Evolutionary conservation across 2,113 vertebrate genomes (phyloP).

Genomic region (Menura novaehollandiae): DNA sequence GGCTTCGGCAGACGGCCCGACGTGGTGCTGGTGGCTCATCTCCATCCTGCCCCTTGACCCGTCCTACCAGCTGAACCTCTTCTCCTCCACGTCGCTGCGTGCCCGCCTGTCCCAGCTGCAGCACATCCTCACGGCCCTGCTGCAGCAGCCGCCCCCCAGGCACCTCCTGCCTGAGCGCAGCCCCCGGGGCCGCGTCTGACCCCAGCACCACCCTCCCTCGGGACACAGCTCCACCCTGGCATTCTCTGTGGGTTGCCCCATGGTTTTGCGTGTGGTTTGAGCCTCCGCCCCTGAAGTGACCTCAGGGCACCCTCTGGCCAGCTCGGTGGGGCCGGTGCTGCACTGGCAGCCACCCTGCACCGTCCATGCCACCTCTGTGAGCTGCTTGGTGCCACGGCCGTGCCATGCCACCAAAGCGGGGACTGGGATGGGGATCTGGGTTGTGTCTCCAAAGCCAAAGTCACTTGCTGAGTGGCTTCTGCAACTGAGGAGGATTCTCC

Average conservation of each 20-base stretch:
- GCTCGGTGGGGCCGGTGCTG: background rate
- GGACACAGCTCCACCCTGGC: background rate
- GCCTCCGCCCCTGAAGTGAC: background rate
- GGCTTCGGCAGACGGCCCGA: constrained; percentile 76
- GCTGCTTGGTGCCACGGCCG: background rate
- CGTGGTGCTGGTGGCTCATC: constrained; percentile 84
- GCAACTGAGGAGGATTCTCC: background rate
- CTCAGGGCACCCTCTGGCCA: background rate
- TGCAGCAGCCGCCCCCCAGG: constrained; percentile 49
- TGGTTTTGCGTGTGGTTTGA: background rate
- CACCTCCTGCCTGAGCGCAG: background rate
- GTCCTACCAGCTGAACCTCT: constrained; percentile 77
- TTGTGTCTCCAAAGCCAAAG: background rate
- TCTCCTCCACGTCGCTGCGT: constrained; percentile 80
- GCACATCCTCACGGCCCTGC: constrained; percentile 77
- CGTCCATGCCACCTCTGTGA: background rate
- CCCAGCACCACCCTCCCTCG: accelerated
- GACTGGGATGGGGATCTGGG: background rate
- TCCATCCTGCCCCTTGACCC: constrained; percentile 80
- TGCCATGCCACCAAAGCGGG: accelerated
- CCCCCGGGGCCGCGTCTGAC: background rate
- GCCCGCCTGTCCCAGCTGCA: constrained; percentile 81
- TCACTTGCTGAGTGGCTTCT: background rate
- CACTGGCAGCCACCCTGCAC: background rate
- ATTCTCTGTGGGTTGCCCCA: background rate